These are phyloP conservation scores for Berghia stephanieae DNA, from an alignment of 1,140 invertebrate species.

Conservation along the genomic window DNA sequence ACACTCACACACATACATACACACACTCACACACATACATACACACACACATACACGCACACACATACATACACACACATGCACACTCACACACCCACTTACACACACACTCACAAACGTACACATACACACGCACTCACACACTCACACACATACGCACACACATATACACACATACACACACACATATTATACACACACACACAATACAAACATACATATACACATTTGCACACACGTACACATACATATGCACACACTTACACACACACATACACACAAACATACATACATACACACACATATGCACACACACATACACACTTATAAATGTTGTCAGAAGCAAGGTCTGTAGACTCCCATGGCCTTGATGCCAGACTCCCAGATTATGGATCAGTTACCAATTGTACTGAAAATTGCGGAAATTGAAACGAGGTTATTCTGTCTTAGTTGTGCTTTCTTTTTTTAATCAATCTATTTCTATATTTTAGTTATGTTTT, in stretches of 20 bases:
- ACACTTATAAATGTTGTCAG: too few species aligned
- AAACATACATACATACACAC: neutral
- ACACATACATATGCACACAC: neutral
- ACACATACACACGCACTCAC: too few species aligned
- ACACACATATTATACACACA: too few species aligned
- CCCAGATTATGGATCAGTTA: too few species aligned
- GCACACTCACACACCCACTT: too few species aligned
- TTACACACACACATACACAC: neutral
- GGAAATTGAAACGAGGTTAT: too few species aligned
- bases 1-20: neutral
- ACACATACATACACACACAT: neutral
- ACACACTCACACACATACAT: neutral
- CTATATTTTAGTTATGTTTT: too few species aligned
- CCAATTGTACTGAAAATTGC: too few species aligned
- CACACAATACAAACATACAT: neutral
- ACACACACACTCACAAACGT: neutral
- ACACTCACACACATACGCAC: constrained; percentile 1
- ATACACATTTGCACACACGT: neutral
- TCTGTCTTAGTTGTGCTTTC: too few species aligned
- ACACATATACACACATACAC: constrained; percentile 1
- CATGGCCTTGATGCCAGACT: too few species aligned
- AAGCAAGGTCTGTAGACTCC: too few species aligned
- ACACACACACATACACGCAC: constrained; percentile 5
- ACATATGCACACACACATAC: neutral
- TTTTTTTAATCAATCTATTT: too few species aligned